Percentiles rank a stretch among this genome's conserved stretches.
Evolutionary conservation across 1,140 invertebrate genomes (phyloP).

Genomic region (Megathymus violae): DNA sequence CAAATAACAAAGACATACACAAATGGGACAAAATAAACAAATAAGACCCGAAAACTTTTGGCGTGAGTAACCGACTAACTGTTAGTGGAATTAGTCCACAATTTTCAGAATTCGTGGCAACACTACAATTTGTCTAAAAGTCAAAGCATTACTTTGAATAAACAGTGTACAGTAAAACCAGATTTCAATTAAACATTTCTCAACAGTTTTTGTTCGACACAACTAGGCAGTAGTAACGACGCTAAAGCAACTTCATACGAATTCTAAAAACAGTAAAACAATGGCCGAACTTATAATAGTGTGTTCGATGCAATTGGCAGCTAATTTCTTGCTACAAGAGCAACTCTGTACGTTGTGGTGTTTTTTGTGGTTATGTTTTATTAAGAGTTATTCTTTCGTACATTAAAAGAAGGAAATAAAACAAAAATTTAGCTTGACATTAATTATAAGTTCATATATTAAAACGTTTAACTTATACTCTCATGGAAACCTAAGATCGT

Average conservation of each 20-base stretch:
- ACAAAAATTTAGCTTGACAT: background rate
- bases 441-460: slow-evolving; percentile 12
- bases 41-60: too few relatives aligned
- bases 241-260: slow-evolving; percentile 67
- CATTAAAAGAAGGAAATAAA: slow-evolving; percentile 13
- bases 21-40: too few relatives aligned
- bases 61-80: too few relatives aligned
- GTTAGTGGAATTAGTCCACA: too few relatives aligned
- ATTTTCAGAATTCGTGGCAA: too few relatives aligned
- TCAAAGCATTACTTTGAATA: background rate
- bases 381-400: slow-evolving; percentile 42
- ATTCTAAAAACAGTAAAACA: slow-evolving; percentile 79
- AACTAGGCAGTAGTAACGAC: slow-evolving; percentile 41
- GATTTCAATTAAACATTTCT: slow-evolving; percentile 13
- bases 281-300: slow-evolving; percentile 79
- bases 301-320: slow-evolving; percentile 79
- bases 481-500: slow-evolving; percentile 14
- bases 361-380: slow-evolving; percentile 64
- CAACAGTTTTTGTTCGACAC: slow-evolving; percentile 26
- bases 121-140: too few relatives aligned
- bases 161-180: background rate
- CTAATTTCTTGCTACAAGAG: slow-evolving; percentile 74
- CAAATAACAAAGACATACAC: too few relatives aligned
- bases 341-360: slow-evolving; percentile 59
- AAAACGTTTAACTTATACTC: slow-evolving; percentile 1